Evolutionary conservation across 2,888 invertebrate genomes (phyloP).

Genomic region (Epirrhoe alternata): DNA sequence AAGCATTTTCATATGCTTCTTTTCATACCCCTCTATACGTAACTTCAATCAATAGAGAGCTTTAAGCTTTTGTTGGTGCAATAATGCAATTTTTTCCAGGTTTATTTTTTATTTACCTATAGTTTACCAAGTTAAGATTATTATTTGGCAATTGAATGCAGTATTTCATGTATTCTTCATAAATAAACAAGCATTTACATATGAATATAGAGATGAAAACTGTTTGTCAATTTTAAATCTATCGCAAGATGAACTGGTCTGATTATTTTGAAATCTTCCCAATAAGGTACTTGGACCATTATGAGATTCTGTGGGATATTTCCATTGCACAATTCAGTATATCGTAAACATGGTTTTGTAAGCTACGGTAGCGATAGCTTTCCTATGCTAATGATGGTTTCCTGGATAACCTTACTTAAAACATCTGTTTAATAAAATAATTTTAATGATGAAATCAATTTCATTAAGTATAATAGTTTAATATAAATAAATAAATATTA

Average conservation of each 20-base stretch:
- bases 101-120: no score
- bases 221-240: slow-evolving; percentile 23
- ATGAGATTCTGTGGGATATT: slow-evolving; percentile 21
- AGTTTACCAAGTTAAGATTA: no score
- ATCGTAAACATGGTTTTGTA: slow-evolving; percentile 20
- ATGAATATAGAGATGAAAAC: slow-evolving; percentile 26
- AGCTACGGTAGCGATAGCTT: slow-evolving; percentile 11
- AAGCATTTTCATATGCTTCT: no score
- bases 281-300: slow-evolving; percentile 26
- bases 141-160: not conserved
- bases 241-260: slow-evolving; percentile 19
- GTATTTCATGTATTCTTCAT: slow-evolving; percentile 9
- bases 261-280: slow-evolving; percentile 34
- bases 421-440: not conserved
- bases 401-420: slow-evolving; percentile 1
- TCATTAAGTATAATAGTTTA: no score
- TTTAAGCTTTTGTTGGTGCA: no score
- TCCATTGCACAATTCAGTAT: slow-evolving; percentile 31
- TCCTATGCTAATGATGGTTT: slow-evolving; percentile 3
- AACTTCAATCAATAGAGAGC: no score
- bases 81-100: no score
- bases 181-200: slow-evolving; percentile 33
- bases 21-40: no score
- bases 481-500: no score
- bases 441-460: no score